These are phyloP conservation scores for Diarsia rubi DNA, from an alignment of 2,888 invertebrate genomes.

Conservation along the genomic window DNA sequence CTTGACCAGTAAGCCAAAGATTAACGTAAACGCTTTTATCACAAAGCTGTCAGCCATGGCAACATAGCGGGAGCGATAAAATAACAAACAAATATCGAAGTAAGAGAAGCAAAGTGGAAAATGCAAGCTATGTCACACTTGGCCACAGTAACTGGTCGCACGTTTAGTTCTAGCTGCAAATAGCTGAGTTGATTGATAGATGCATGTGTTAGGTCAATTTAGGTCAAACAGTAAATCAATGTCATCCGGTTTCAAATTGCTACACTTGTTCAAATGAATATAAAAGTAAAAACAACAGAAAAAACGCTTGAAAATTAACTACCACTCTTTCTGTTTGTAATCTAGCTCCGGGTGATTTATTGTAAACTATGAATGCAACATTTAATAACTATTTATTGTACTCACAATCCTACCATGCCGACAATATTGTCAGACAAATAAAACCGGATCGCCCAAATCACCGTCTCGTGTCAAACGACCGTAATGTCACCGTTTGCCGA, in stretches of 20 bases:
- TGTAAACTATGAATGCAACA: no score
- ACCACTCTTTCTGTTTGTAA: no score
- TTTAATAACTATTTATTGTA: no score
- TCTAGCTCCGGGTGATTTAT: no score
- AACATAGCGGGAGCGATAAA: not conserved
- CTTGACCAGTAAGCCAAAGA: conserved; percentile 11
- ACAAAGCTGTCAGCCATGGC: not conserved
- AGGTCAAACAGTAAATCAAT: conserved; percentile 44
- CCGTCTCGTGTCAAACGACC: no score
- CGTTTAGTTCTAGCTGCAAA: conserved; percentile 1
- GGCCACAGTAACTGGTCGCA: not conserved
- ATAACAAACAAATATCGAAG: conserved; percentile 4
- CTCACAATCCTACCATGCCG: no score
- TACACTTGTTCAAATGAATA: not conserved
- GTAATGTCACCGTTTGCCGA: no score
- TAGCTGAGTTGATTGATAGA: conserved; percentile 19
- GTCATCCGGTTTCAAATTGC: conserved; percentile 16
- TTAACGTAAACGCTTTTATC: not conserved
- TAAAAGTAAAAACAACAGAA: not conserved
- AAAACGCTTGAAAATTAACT: conserved; percentile 10
- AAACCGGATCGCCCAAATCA: no score
- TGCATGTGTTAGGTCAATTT: conserved; percentile 29
- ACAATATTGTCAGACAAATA: no score
- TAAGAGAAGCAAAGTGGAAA: not conserved
- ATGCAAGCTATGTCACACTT: not conserved